A percentile compares a stretch with the other conserved stretches of the same genome.
Conservation (phyloP, 2,797 vertebrate species). For the Melanotaenia boesemani region DNA sequence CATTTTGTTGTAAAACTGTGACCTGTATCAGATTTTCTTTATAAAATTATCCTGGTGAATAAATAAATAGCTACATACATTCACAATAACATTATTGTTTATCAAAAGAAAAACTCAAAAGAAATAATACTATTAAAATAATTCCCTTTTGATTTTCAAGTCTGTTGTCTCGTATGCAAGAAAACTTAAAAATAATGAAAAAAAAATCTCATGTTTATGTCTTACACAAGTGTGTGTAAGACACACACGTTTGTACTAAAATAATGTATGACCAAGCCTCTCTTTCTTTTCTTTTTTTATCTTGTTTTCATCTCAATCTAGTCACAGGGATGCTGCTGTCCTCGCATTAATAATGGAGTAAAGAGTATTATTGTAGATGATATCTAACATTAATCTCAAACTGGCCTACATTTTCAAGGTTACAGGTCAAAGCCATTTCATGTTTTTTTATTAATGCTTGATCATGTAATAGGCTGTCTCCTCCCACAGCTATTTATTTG, state of each 20-base stretch:
- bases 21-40: too few species aligned
- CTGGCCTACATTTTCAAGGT: slow-evolving; percentile 71
- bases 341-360: slow-evolving; percentile 21
- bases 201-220: too few species aligned
- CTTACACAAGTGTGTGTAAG: too few species aligned
- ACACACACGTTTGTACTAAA: neutral
- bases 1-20: too few species aligned
- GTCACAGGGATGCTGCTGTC: slow-evolving; percentile 32
- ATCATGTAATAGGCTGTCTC: slow-evolving; percentile 43
- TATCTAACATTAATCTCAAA: slow-evolving; percentile 78
- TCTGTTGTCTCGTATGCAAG: too few species aligned
- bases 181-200: too few species aligned
- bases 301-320: slow-evolving; percentile 1
- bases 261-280: slow-evolving; percentile 29
- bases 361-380: slow-evolving; percentile 72
- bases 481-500: slow-evolving; percentile 54
- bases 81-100: too few species aligned
- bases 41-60: too few species aligned
- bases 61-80: too few species aligned
- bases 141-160: too few species aligned
- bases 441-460: slow-evolving; percentile 50
- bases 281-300: neutral
- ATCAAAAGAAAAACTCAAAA: too few species aligned
- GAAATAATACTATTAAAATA: too few species aligned
- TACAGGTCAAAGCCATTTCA: slow-evolving; percentile 76